These are phyloP conservation scores for Hylomyscus alleni DNA, from an alignment of 2,797 vertebrate species.

Conservation along the genomic window DNA sequence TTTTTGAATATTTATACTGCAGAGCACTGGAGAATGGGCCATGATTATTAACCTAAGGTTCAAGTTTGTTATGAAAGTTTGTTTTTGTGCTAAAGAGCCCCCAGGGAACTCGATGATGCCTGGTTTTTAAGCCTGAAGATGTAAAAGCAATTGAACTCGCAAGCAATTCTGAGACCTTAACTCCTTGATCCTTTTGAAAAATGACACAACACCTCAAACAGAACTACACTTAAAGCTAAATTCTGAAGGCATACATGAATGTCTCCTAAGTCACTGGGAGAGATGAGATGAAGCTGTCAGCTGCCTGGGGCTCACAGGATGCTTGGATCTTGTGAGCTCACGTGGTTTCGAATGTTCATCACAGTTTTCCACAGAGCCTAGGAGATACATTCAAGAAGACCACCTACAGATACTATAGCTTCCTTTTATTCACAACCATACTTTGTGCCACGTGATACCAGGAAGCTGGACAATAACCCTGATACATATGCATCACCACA, in stretches of 20 bases:
- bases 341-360: not conserved
- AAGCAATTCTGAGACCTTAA: conserved; percentile 4
- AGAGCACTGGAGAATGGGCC: conserved; percentile 15
- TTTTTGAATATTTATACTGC: not conserved
- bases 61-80: conserved; percentile 31
- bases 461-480: not conserved
- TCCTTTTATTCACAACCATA: not conserved
- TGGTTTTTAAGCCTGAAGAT: conserved; percentile 8
- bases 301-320: not conserved
- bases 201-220: not conserved
- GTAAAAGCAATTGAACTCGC: conserved; percentile 42
- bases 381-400: not conserved
- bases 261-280: not conserved
- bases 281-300: not conserved
- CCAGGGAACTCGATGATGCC: not conserved
- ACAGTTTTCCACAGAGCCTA: not conserved
- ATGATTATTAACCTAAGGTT: not conserved
- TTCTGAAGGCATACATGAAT: not conserved
- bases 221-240: not conserved
- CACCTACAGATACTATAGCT: not conserved
- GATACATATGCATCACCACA: not conserved
- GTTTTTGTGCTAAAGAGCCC: not conserved
- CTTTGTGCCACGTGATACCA: not conserved
- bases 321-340: not conserved
- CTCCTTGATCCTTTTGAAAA: conserved; percentile 52